Conservation (phyloP, 2,888 invertebrate genomes). For the Odontocerum albicorne region DNA sequence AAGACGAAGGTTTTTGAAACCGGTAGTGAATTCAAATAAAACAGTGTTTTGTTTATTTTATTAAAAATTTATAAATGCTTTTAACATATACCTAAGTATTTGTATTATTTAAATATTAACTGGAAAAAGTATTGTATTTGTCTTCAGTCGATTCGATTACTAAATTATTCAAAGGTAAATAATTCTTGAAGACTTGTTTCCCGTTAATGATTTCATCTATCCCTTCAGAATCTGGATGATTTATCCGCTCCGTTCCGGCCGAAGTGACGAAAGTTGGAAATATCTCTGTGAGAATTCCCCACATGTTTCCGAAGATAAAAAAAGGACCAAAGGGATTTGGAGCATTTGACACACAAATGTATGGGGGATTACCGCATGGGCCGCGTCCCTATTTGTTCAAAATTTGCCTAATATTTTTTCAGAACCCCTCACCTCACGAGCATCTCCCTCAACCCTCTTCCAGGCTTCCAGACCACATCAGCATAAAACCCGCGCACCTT, state of each 20-base stretch:
- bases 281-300: constrained; percentile 13
- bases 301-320: constrained; percentile 21
- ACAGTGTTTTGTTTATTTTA: too few relatives aligned
- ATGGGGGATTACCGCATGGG: constrained; percentile 22
- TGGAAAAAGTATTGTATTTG: too few relatives aligned
- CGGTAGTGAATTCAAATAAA: too few relatives aligned
- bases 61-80: too few relatives aligned
- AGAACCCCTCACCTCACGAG: neutral
- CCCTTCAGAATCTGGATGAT: neutral
- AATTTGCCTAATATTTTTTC: constrained; percentile 22
- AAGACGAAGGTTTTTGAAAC: too few relatives aligned
- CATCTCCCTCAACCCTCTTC: too few relatives aligned
- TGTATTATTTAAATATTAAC: too few relatives aligned
- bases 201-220: too few relatives aligned
- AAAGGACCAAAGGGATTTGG: constrained; percentile 13
- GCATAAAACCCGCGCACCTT: neutral
- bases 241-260: constrained; percentile 7
- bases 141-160: too few relatives aligned
- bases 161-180: too few relatives aligned
- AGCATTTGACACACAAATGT: constrained; percentile 18
- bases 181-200: too few relatives aligned
- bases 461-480: neutral
- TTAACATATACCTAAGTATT: too few relatives aligned
- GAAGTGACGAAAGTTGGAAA: constrained; percentile 6
- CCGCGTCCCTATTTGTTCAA: constrained; percentile 13